Base-by-base conservation (phyloP, 2,888 invertebrate species). In the Gibbula magus region DNA sequence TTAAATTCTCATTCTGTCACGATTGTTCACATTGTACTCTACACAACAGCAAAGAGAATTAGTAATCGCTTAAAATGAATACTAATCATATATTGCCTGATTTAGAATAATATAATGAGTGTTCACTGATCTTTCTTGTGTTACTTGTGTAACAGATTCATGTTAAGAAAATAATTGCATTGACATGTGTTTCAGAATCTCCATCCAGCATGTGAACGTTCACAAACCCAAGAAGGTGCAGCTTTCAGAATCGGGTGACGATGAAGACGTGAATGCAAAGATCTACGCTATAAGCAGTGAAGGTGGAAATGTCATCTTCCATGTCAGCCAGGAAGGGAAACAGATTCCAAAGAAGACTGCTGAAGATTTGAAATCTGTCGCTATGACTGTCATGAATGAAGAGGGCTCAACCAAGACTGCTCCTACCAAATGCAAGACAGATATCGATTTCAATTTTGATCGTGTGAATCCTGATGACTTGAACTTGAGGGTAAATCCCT, bases 271-370 rank as follows among this genome's bases (percentile, higher is more conserved):
- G 7, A 93, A 94, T 86, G 90, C 93, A 10, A 96, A 95, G 89
- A 96, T 97, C 18, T 96, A 96, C 89, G 96, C 96, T 0, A 96
- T 97, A 66, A 96, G 96, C 89, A 96, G 95, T 67, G 96, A 96
- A 39, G 96, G 96, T 86, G 96, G 96, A 0, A 96, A 96, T 86
- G 95, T 97, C 4, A 92, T 93, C 78, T 93, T 93, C 86, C 94
- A 94, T 84, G 92, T 94, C 83, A 93, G 93, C 88, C 87, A 91
- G 77, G 86, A 86, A 16, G 80, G 79, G 18, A 82, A 82, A 18
- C 80, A 82, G 66, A 83, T 84, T 20, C 93, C 94, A 76, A 93
- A 94, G 0, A 94, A 94, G 81, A 91, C 93, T 75, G 83, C 83
- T 16, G 89, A 90, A 45, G 88, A 91, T 32, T 80, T 90, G 0